Conservation (phyloP, 2,113 vertebrate species). For the Protobothrops mucrosquamatus region DNA sequence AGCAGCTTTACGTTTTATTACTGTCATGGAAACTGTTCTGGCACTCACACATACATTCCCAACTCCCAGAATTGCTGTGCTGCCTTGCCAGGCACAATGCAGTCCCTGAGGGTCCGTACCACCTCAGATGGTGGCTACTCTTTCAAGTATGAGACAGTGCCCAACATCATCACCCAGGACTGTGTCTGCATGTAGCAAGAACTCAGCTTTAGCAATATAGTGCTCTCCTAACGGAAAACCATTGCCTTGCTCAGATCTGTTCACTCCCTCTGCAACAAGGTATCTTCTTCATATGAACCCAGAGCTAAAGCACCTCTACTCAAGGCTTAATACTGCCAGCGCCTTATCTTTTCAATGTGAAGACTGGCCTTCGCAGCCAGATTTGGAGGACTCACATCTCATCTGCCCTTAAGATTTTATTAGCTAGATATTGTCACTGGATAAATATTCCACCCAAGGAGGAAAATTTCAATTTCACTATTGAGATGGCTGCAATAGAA, state of each 20-base stretch:
- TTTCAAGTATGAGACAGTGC: conserved; percentile 86
- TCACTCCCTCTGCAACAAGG: not conserved
- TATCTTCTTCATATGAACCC: not conserved
- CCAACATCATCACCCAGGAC: conserved; percentile 87
- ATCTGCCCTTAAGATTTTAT: not conserved
- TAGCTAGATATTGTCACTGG: not conserved
- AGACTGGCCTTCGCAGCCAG: not conserved
- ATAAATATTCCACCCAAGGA: not conserved
- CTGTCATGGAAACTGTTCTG: conserved; percentile 85
- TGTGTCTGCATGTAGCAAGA: conserved; percentile 81
- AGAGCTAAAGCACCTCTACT: not conserved
- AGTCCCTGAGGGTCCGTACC: conserved; percentile 82
- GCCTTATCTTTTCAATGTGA: not conserved
- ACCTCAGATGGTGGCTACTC: conserved; percentile 90
- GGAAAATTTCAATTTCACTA: not conserved
- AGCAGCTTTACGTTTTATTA: conserved; percentile 85
- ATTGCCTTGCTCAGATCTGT: not conserved
- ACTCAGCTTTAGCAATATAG: not conserved
- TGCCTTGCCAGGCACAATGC: conserved; percentile 83
- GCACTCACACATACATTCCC: conserved; percentile 60
- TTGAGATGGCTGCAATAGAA: not conserved
- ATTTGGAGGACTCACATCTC: not conserved
- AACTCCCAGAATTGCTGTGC: conserved; percentile 86
- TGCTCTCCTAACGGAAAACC: not conserved
- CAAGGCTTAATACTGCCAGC: not conserved